Conservation (phyloP, 1,140 invertebrate species). For the Trichonephila inaurata region DNA sequence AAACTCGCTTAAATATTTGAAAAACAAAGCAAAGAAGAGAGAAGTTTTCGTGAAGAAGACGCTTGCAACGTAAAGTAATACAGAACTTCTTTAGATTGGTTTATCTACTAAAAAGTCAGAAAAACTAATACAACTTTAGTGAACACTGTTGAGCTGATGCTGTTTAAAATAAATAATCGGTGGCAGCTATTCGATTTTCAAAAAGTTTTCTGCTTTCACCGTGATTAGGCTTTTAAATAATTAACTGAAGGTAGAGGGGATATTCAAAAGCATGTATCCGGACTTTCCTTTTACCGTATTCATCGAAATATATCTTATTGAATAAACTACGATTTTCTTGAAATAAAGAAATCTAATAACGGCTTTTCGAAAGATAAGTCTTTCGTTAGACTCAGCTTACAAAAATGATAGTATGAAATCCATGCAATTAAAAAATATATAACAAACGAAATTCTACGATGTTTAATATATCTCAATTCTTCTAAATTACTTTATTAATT, state of each 20-base stretch:
- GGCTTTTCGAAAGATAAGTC: neutral
- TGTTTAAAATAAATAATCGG: conserved; percentile 9
- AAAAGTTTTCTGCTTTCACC: neutral
- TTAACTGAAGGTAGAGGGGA: neutral
- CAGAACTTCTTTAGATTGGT: neutral
- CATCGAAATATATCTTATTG: neutral
- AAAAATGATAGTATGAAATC: neutral
- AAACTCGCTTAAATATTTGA: too few relatives aligned
- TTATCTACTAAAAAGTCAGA: neutral
- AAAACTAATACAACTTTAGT: conserved; percentile 21
- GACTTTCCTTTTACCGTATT: neutral
- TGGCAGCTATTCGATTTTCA: neutral
- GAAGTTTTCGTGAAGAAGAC: too few relatives aligned
- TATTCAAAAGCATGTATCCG: neutral
- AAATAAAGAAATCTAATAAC: neutral
- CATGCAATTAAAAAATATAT: too few relatives aligned
- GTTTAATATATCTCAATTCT: too few relatives aligned
- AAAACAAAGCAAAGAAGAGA: too few relatives aligned
- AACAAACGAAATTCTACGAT: too few relatives aligned
- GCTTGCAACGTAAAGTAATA: neutral
- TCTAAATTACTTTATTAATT: too few relatives aligned
- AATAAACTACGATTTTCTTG: neutral
- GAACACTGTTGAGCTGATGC: neutral
- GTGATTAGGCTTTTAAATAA: conserved; percentile 63
- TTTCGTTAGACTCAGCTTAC: neutral